Evolutionary conservation across 1,140 invertebrate genomes (phyloP), one percentile per base, ranked within the genome.

Genomic region (Samia ricini): DNA sequence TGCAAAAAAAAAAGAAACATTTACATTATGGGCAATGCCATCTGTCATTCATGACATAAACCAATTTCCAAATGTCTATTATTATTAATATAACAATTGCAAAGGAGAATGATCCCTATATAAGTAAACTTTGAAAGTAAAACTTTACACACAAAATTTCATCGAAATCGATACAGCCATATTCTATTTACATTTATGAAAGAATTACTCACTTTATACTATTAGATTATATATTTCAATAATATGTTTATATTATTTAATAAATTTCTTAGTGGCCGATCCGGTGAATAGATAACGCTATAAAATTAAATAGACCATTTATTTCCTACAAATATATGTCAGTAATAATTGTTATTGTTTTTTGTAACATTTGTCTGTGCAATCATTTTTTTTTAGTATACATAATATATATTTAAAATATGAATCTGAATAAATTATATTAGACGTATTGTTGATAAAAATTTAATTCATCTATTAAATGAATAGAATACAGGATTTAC

Each of bases 401-500:
- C 7, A 55, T 18, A n/a, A 23, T 55, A 55, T 23, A 55, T 55
- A 42, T 42, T 15, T 54, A 24, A 19, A 52, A 24, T 56, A 57
- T 56, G 60, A 66, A 66, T 61, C 60, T 66, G 59, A 57, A 15
- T 66, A 66, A 66, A 58, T 61, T 61, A 56, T 52, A 57, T 19
- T 61, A 66, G 55, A 36, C 56, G 56, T 66, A 57, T 33, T 57
- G 18, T 57, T 57, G 33, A 57, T 20, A 18, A 57, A n/a, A n/a
- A n/a, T n/a, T n/a, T n/a, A n/a, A 20, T 57, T 23, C 19, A 36
- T 36, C 24, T 42, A 33, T 57, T 42, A 12, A 55, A 58, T 52
- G 56, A 59, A 61, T 56, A 60, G 60, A 60, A 62, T 49, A 54
- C 33, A 60, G 66, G n/a, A 74, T 67, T 68, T 74, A 76, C 71